These are phyloP conservation scores for Ophion ellenae DNA, from an alignment of 2,888 invertebrate species.

Conservation along the genomic window DNA sequence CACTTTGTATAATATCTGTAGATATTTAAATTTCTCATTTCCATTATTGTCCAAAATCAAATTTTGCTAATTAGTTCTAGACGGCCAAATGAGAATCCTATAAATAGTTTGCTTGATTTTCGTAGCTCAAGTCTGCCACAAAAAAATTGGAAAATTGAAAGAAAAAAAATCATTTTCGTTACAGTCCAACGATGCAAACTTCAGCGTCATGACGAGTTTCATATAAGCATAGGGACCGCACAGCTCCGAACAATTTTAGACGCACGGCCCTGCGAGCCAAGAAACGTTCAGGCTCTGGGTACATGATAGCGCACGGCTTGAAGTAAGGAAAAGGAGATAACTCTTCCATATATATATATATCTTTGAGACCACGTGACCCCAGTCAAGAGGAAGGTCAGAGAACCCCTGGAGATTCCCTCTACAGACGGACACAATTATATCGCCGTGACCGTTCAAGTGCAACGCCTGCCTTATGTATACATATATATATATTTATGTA, in stretches of 20 bases:
- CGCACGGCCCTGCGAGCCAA: background rate
- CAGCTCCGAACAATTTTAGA: background rate
- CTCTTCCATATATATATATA: background rate
- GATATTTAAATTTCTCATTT: too few species aligned
- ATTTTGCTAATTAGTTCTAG: too few species aligned
- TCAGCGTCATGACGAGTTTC: background rate
- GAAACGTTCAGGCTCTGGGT: background rate
- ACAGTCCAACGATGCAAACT: too few species aligned
- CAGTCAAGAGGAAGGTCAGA: conserved; percentile 68
- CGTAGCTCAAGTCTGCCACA: too few species aligned
- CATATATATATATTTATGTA: background rate
- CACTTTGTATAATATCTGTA: too few species aligned
- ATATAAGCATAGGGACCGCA: conserved; percentile 1
- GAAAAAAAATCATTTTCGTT: too few species aligned
- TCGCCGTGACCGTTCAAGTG: conserved; percentile 63
- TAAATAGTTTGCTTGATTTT: too few species aligned
- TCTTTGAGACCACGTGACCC: conserved; percentile 64
- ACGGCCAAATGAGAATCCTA: too few species aligned
- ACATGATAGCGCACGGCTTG: conserved; percentile 7
- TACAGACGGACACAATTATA: conserved; percentile 74
- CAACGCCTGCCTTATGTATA: background rate
- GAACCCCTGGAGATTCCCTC: conserved; percentile 74
- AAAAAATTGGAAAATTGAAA: too few species aligned
- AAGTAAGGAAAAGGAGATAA: conserved; percentile 49
- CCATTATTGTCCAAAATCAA: too few species aligned